Conservation (phyloP, 2,797 vertebrate species). For the Malurus leucopterus region DNA sequence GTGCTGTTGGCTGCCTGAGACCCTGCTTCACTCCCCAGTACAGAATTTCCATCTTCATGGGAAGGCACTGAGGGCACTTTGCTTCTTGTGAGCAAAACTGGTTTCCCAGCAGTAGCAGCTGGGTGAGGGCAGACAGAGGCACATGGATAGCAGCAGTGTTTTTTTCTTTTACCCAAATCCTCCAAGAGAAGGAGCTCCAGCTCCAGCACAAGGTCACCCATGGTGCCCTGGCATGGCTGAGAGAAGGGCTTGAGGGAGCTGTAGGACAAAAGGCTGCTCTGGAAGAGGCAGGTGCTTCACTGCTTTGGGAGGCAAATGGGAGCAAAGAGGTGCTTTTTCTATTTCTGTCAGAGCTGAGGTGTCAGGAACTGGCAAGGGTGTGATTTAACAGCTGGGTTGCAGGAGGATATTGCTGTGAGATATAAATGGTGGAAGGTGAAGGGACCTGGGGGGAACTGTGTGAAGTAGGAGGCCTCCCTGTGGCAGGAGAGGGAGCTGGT, state of each 20-base stretch:
- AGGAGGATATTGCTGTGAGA: not conserved
- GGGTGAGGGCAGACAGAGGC: not conserved
- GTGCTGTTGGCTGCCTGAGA: fast-evolving
- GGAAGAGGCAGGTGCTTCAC: not conserved
- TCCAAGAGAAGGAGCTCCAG: not conserved
- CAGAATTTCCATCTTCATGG: fast-evolving
- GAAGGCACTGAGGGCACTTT: not conserved
- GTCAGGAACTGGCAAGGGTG: not conserved
- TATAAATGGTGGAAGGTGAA: not conserved
- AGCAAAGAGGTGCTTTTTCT: not conserved
- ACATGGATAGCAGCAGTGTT: fast-evolving
- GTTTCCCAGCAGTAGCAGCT: not conserved
- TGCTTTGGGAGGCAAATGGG: not conserved
- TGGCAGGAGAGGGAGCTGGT: not conserved
- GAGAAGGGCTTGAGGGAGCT: not conserved
- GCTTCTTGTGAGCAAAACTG: not conserved
- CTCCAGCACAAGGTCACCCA: not conserved
- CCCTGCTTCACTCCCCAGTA: not conserved
- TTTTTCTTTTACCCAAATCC: not conserved
- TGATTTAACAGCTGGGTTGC: not conserved
- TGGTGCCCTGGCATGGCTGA: fast-evolving
- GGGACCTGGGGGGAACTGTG: not conserved
- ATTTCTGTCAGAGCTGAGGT: not conserved
- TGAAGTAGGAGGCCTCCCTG: not conserved
- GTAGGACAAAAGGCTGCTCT: not conserved